Percentiles rank a stretch among this genome's conserved stretches.
Evolutionary conservation across 2,888 invertebrate species (phyloP).

Genomic region (Dasypolia templi): DNA sequence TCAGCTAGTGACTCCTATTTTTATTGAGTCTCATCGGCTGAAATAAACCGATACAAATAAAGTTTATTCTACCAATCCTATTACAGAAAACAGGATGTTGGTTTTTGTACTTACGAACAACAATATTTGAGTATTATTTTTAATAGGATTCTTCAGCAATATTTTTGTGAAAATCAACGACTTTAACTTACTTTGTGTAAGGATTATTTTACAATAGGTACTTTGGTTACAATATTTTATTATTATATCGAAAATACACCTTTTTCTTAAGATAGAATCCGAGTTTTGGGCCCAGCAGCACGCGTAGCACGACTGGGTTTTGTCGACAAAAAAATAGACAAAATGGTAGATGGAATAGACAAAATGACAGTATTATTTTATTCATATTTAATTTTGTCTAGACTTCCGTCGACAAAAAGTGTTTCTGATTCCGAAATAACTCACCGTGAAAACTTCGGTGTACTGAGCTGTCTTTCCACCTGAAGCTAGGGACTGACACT

Average conservation of each 20-base stretch:
- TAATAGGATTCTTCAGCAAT: conserved; percentile 4
- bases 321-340: no score
- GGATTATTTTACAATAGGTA: conserved; percentile 19
- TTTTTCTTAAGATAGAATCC: not conserved
- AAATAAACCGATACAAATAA: conserved; percentile 6
- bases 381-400: no score
- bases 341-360: no score
- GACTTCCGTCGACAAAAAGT: no score
- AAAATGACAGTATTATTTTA: no score
- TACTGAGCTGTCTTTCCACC: no score
- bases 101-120: conserved; percentile 2
- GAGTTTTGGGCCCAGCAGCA: not conserved
- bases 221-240: not conserved
- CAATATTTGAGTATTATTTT: conserved; percentile 21
- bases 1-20: not conserved
- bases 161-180: not conserved
- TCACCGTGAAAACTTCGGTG: no score
- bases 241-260: not conserved
- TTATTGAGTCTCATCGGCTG: not conserved
- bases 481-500: no score
- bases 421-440: no score
- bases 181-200: conserved; percentile 10
- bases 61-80: conserved; percentile 15
- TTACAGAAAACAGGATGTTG: not conserved
- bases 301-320: no score